Base-by-base conservation (phyloP, 2,113 vertebrate species). In the Salvelinus fontinalis region DNA sequence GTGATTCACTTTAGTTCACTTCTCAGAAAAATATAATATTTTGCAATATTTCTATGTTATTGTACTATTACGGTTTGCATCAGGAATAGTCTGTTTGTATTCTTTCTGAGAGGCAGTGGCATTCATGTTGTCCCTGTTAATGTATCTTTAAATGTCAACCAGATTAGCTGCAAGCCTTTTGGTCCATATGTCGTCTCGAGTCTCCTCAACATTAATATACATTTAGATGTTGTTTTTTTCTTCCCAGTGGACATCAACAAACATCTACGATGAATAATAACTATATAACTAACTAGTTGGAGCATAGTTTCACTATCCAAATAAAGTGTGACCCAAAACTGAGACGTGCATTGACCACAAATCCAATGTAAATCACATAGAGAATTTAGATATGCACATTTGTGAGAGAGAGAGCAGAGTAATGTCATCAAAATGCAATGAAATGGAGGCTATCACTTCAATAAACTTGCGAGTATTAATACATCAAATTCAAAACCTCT, bases 361-460 rank as follows among this genome's bases (percentile, higher is more conserved):
- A 79, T 85, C 80, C 77, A 59, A 72, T 81, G 69, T 86, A 88
- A 90, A 88, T 89, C 79, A 86, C 81, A 74, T 72, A 20, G 18
- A 76, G 79, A 64, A 81, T 89, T 85, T 79, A 84, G 88, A 89
- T 86, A 88, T 83, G 85, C 70, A 48, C 85, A 83, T 88, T 83
- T 75, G 79, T 86, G 83, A 86, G 81, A 34, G 69, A 79, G 14
- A 16, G 49, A 16, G 49, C 12, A 20, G 71, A 81, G 77, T 86
- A 89, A 83, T 83, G 78, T 81, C 75, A 59, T 83, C 67, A 76
- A 78, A 73, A 82, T 81, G 59, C 70, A 78, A 79, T 84, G 74
- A 85, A 90, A 83, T 86, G 76, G 78, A 78, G 22, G 79, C 82
- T 60, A 79, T 86, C 84, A 84, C 79, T 85, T 84, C 80, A 71